Evolutionary conservation across 1,140 invertebrate genomes (phyloP).

Genomic region (Meteorus sp.): DNA sequence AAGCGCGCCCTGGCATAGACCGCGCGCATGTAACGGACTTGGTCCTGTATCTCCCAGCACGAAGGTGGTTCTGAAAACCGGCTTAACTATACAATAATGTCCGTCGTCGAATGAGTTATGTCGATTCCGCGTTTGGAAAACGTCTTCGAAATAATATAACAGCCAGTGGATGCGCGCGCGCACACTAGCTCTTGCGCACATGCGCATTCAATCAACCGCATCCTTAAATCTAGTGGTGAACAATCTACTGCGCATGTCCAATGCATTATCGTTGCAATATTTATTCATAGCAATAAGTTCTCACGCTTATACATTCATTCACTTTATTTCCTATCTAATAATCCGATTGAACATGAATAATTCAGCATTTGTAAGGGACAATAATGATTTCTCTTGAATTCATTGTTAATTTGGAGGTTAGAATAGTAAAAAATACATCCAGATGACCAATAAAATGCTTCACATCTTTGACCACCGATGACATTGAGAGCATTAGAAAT

Average conservation of each 20-base stretch:
- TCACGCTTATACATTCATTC: slow-evolving; percentile 3
- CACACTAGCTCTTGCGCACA: slow-evolving; percentile 5
- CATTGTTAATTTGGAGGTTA: no score
- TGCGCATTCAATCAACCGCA: slow-evolving; percentile 7
- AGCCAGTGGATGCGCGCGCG: slow-evolving; percentile 12
- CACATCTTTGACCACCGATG: no score
- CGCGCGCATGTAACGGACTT: slow-evolving; percentile 19
- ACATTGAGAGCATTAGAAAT: no score
- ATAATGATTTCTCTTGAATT: not conserved
- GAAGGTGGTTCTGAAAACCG: not conserved
- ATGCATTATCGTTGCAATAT: not conserved
- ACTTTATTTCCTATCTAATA: not conserved
- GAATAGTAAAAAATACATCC: no score
- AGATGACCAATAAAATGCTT: no score
- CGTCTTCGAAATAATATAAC: not conserved
- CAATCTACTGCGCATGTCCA: slow-evolving; percentile 3
- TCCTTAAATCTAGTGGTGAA: no score
- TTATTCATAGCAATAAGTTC: not conserved
- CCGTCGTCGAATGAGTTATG: slow-evolving; percentile 19
- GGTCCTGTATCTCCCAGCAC: not conserved
- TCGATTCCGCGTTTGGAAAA: slow-evolving; percentile 24
- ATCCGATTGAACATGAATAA: not conserved
- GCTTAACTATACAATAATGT: not conserved
- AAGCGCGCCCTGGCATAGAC: slow-evolving; percentile 14
- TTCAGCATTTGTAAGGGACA: not conserved